These are phyloP conservation scores for Drosophila mettleri DNA, from an alignment of 2,888 invertebrate species.

Conservation along the genomic window DNA sequence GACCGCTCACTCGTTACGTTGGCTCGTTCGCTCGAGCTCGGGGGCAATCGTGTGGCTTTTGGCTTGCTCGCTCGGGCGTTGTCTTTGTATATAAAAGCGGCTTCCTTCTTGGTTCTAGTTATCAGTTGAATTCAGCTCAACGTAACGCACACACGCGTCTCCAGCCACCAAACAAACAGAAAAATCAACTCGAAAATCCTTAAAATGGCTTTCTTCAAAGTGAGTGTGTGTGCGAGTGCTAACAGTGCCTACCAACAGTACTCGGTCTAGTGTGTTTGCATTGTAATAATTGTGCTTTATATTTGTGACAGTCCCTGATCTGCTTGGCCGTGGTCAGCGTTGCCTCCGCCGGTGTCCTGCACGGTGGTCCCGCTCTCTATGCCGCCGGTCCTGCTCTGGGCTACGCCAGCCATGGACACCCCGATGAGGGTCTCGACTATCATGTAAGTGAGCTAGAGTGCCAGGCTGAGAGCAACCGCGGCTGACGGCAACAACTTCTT, in stretches of 20 bases:
- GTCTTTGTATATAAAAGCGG: conserved; percentile 85
- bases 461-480: no score
- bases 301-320: conserved; percentile 81
- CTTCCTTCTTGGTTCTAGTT: conserved; percentile 85
- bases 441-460: conserved; percentile 85
- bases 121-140: conserved; percentile 85
- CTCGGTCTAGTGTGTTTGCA: conserved; percentile 28
- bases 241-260: conserved; percentile 5
- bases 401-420: conserved; percentile 75
- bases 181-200: conserved; percentile 35
- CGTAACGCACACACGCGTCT: conserved; percentile 77
- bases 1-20: conserved; percentile 61
- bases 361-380: conserved; percentile 80
- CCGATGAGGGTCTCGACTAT: conserved; percentile 83
- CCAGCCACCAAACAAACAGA: conserved; percentile 11
- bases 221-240: conserved; percentile 72
- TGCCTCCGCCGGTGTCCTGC: conserved; percentile 84
- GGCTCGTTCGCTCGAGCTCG: conserved; percentile 41
- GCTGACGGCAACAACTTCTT: conserved; percentile 4
- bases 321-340: conserved; percentile 84
- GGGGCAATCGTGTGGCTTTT: conserved; percentile 46
- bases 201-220: conserved; percentile 85
- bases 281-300: conserved; percentile 32
- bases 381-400: conserved; percentile 76
- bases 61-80: conserved; percentile 81